Evolutionary conservation across 2,797 vertebrate species (phyloP).

Genomic region (Melanotaenia trifasciata): DNA sequence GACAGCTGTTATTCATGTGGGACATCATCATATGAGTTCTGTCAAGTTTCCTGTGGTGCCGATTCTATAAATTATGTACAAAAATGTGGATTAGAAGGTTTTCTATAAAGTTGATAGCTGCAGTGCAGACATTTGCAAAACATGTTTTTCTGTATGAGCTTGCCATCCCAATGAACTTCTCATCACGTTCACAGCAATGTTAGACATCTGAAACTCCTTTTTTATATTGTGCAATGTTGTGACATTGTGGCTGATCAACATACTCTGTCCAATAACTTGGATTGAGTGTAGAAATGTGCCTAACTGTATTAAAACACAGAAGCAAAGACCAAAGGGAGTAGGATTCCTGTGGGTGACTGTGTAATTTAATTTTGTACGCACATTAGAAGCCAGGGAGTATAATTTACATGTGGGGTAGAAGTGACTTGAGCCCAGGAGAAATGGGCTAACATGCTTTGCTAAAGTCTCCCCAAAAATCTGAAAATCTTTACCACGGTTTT

Average conservation of each 20-base stretch:
- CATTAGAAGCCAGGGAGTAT: slow-evolving; percentile 71
- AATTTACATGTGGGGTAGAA: slow-evolving; percentile 70
- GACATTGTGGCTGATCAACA: slow-evolving; percentile 31
- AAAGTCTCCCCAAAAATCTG: slow-evolving; percentile 29
- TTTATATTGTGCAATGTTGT: slow-evolving; percentile 12
- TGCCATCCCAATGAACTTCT: slow-evolving; percentile 18
- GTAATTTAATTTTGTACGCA: slow-evolving; percentile 78
- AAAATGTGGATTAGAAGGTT: slow-evolving; percentile 14
- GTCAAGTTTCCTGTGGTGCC: slow-evolving; percentile 24
- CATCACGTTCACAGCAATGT: slow-evolving; percentile 19
- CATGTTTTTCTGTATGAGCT: background rate
- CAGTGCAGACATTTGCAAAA: background rate
- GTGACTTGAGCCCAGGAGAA: slow-evolving; percentile 60
- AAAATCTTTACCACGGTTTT: slow-evolving; percentile 49
- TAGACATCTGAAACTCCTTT: slow-evolving; percentile 17
- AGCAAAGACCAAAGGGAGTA: slow-evolving; percentile 63
- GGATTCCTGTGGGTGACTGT: slow-evolving; percentile 70
- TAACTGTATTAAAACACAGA: slow-evolving; percentile 70
- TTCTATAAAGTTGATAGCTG: slow-evolving; percentile 3
- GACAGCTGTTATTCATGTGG: slow-evolving; percentile 43
- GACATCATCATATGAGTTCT: slow-evolving; percentile 18
- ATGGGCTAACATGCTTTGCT: slow-evolving; percentile 44
- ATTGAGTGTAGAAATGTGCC: slow-evolving; percentile 62
- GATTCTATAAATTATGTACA: slow-evolving; percentile 13
- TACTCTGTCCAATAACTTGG: slow-evolving; percentile 55